Percentiles rank a stretch among this genome's conserved stretches.
Evolutionary conservation across 2,113 vertebrate species (phyloP).

Genomic region (Shinisaurus crocodilurus): DNA sequence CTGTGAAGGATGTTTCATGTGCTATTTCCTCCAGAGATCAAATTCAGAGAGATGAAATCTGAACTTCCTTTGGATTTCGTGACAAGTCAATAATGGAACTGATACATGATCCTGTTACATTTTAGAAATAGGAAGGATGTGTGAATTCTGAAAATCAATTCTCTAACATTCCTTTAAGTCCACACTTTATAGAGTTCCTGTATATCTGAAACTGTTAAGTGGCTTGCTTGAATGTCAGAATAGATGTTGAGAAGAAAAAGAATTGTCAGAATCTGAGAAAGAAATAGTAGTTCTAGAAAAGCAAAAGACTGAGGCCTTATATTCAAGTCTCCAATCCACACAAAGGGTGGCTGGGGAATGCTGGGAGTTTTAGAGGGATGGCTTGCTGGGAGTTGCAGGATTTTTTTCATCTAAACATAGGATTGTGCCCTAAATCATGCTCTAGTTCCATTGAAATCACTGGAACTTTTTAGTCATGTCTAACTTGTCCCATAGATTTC

Average conservation of each 20-base stretch:
- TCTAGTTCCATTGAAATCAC: neutral
- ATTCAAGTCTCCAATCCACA: neutral
- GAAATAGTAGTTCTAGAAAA: neutral
- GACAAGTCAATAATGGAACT: conserved; percentile 52
- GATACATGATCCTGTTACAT: conserved; percentile 59
- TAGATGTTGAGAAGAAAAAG: neutral
- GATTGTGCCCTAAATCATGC: too few relatives aligned
- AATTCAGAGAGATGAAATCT: conserved; percentile 66
- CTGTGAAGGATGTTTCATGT: conserved; percentile 58
- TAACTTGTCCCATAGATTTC: neutral
- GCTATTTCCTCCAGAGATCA: conserved; percentile 69
- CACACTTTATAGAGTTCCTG: neutral
- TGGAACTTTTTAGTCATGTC: neutral
- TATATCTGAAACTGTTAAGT: conserved; percentile 14
- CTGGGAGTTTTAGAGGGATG: too few relatives aligned
- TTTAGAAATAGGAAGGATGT: conserved; percentile 61
- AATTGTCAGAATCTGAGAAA: neutral
- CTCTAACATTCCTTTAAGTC: conserved; percentile 26
- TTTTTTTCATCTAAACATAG: too few relatives aligned
- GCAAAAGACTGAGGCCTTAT: neutral
- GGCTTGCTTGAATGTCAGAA: neutral
- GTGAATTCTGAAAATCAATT: conserved; percentile 38
- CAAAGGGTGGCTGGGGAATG: too few relatives aligned
- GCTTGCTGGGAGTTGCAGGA: too few relatives aligned
- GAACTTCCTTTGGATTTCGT: conserved; percentile 61